phyloP scores from a whole-genome alignment of 2,888 invertebrate species.

The Limulus polyphemus region DNA sequence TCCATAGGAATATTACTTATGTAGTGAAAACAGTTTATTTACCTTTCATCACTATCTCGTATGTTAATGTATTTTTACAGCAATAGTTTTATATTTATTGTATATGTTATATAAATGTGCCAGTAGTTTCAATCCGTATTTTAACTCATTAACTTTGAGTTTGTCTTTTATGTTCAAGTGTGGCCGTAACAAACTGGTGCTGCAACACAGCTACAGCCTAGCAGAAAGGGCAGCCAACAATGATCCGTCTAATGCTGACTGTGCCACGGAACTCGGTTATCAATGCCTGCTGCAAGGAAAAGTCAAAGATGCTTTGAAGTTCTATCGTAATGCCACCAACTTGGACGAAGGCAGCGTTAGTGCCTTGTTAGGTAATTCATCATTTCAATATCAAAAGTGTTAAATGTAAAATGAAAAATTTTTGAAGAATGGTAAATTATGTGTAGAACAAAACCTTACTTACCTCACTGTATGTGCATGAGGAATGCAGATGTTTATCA shows the following conservation, averaged over 20 bases:
- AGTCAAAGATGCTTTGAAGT: constrained; percentile 58
- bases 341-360: constrained; percentile 67
- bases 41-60: not conserved
- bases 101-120: no score
- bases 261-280: constrained; percentile 68
- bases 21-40: no score
- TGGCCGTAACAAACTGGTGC: constrained; percentile 45
- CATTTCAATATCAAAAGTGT: no score
- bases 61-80: no score
- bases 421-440: no score
- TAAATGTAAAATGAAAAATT: no score
- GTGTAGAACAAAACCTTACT: no score
- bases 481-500: no score
- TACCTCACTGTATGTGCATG: no score
- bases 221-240: constrained; percentile 65
- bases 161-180: constrained; percentile 33
- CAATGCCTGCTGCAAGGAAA: constrained; percentile 61
- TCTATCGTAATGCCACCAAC: constrained; percentile 67
- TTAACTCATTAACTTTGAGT: constrained; percentile 2
- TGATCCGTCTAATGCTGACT: constrained; percentile 53
- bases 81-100: no score
- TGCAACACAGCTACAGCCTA: constrained; percentile 60
- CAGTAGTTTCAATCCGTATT: not conserved
- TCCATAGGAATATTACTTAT: no score
- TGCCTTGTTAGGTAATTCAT: constrained; percentile 37